Conservation (phyloP, 2,797 vertebrate genomes). For the Meriones psammophilus region DNA sequence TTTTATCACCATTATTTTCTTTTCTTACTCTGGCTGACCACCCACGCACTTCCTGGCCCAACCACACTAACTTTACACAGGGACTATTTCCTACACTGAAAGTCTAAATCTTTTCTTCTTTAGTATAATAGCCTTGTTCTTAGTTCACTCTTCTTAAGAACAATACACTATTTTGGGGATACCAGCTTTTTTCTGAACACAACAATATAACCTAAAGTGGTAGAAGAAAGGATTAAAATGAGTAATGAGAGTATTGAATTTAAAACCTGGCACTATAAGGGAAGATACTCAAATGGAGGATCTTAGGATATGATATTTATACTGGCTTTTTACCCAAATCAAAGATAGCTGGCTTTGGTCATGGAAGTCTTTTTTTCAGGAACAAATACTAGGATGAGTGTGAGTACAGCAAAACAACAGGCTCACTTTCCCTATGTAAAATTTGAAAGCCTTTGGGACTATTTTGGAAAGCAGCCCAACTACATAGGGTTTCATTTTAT, state of each 20-base stretch:
- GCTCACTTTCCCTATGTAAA: not conserved
- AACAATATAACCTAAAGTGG: slow-evolving; percentile 39
- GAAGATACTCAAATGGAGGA: not conserved
- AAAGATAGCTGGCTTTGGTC: slow-evolving; percentile 1
- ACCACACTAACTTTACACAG: not conserved
- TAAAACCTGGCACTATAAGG: not conserved
- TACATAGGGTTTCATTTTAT: slow-evolving; percentile 42
- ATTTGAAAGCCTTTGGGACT: slow-evolving; percentile 22
- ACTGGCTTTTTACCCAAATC: not conserved
- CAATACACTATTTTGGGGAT: not conserved
- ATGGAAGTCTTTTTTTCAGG: not conserved
- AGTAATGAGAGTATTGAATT: slow-evolving; percentile 1
- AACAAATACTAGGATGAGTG: not conserved
- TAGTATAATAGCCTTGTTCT: not conserved
- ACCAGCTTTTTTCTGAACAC: slow-evolving; percentile 36
- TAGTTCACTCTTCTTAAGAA: slow-evolving; percentile 1
- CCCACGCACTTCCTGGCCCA: not conserved
- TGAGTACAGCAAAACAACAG: not conserved
- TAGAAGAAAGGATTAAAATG: not conserved
- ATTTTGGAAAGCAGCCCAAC: slow-evolving; percentile 3
- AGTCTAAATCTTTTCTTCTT: not conserved
- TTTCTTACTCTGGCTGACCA: not conserved
- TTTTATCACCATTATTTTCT: slow-evolving; percentile 5
- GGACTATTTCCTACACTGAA: not conserved
- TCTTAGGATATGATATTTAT: slow-evolving; percentile 35